These are phyloP conservation scores for Calyptommatus sinebrachiatus DNA, from an alignment of 2,113 vertebrate genomes.

Conservation along the genomic window DNA sequence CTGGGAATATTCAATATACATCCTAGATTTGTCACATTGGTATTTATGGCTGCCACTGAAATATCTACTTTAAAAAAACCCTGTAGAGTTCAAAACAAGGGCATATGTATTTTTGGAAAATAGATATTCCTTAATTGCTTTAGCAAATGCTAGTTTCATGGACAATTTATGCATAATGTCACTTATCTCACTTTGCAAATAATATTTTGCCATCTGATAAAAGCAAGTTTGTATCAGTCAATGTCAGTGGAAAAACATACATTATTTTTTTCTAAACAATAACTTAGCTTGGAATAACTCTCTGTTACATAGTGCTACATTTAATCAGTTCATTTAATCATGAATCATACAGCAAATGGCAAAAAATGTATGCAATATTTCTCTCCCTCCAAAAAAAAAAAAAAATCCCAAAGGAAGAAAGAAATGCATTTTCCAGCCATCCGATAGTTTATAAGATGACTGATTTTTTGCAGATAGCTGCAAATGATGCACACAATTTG, in stretches of 20 bases:
- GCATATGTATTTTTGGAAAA: conserved; percentile 5
- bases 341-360: conserved; percentile 31
- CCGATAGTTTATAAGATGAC: not conserved
- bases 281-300: conserved; percentile 31
- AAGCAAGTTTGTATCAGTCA: conserved; percentile 41
- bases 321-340: conserved; percentile 43
- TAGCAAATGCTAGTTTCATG: not conserved
- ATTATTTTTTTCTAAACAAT: conserved; percentile 6
- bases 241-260: conserved; percentile 39
- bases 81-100: not conserved
- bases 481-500: not conserved
- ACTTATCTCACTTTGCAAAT: conserved; percentile 35
- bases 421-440: conserved; percentile 9
- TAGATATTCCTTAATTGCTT: conserved; percentile 16
- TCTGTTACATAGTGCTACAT: conserved; percentile 25
- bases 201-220: conserved; percentile 24
- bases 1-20: not conserved
- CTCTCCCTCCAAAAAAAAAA: not conserved
- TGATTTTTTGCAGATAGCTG: not conserved
- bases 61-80: not conserved
- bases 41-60: not conserved
- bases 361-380: conserved; percentile 34
- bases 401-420: conserved; percentile 32
- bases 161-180: conserved; percentile 27
- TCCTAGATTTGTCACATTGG: not conserved